Percentiles rank a stretch among this genome's conserved stretches.
phyloP scores from a whole-genome alignment of 2,113 vertebrate species.

The Cisticola juncidis region DNA sequence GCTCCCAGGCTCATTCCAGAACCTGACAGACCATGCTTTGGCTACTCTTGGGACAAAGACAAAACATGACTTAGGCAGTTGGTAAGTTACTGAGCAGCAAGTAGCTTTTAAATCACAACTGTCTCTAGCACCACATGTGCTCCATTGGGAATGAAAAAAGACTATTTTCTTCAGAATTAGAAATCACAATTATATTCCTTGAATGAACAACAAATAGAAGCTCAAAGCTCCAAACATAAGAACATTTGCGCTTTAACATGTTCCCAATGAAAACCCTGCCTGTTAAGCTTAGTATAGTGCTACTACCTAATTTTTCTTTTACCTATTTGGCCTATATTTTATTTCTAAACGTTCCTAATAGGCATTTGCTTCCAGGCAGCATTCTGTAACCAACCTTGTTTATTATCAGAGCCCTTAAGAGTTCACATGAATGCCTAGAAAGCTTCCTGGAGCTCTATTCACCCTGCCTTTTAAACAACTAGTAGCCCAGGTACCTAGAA shows the following conservation, averaged over 20 bases:
- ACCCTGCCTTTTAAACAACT: constrained; percentile 11
- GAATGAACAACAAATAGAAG: background rate
- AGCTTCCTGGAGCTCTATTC: background rate
- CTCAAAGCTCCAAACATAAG: background rate
- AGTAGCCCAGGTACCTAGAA: background rate
- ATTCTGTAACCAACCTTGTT: background rate
- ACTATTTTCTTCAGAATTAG: background rate
- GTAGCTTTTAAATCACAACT: background rate
- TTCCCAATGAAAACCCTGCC: background rate
- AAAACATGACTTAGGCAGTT: background rate
- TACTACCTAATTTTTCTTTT: background rate
- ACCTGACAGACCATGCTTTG: background rate
- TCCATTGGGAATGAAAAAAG: background rate
- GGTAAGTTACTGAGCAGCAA: background rate
- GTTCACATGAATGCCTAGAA: background rate
- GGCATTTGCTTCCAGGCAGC: background rate
- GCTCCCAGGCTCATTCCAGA: background rate
- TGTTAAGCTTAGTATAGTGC: background rate
- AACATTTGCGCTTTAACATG: background rate
- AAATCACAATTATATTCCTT: background rate
- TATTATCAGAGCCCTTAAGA: background rate
- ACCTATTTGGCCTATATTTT: background rate
- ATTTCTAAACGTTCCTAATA: background rate
- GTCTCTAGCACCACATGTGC: background rate
- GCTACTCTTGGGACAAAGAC: background rate